phyloP scores from a whole-genome alignment of 2,113 vertebrate species.

The Pachypanchax playfairii region DNA sequence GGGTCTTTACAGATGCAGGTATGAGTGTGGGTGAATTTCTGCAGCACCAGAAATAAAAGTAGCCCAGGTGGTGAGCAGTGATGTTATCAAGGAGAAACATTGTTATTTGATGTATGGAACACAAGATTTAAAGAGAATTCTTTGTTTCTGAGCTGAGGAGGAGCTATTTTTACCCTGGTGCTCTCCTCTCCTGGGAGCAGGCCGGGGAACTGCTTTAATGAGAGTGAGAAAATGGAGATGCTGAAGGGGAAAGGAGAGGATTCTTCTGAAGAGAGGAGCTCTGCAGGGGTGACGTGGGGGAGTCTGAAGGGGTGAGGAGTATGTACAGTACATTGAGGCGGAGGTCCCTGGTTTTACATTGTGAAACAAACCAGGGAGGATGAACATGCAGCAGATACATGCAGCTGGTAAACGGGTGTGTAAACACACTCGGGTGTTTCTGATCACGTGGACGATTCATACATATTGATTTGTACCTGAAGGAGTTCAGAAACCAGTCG shows the following conservation, averaged over 20 bases:
- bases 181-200: conserved; percentile 57
- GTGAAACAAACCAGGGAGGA: too few relatives aligned
- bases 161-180: conserved; percentile 73
- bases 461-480: conserved; percentile 27
- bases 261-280: conserved; percentile 47
- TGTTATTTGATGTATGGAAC: conserved; percentile 65
- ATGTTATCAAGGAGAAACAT: conserved; percentile 50
- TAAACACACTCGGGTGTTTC: background rate
- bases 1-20: conserved; percentile 16
- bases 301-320: conserved; percentile 9
- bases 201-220: conserved; percentile 71
- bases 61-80: background rate
- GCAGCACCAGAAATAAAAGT: background rate
- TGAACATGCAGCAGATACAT: background rate
- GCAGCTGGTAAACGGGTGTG: too few relatives aligned
- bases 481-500: conserved; percentile 16
- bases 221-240: conserved; percentile 39
- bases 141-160: conserved; percentile 39
- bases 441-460: conserved; percentile 15
- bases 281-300: conserved; percentile 11
- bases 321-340: conserved; percentile 47
- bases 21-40: background rate
- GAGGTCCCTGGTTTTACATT: conserved; percentile 66
- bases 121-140: conserved; percentile 31
- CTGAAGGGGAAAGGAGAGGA: conserved; percentile 35